Conservation (phyloP, 2,797 vertebrate species). For the Danio aesculapii region DNA sequence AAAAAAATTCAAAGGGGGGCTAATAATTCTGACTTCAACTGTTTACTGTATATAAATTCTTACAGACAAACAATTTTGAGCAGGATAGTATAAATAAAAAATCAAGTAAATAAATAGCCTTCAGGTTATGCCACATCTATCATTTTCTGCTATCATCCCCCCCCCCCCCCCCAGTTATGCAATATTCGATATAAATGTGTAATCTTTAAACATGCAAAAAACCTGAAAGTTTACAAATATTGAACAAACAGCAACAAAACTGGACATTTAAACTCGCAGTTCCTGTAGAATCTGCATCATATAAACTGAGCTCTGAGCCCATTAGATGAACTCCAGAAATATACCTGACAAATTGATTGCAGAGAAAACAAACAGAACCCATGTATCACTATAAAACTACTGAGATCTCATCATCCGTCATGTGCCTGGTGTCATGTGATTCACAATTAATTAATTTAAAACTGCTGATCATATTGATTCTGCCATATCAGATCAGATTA, state of each 20-base stretch:
- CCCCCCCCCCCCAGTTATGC: background rate
- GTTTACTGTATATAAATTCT: no score
- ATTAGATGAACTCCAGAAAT: background rate
- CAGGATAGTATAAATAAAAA: no score
- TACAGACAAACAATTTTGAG: no score
- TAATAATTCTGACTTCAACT: no score
- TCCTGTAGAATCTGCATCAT: background rate
- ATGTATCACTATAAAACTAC: background rate
- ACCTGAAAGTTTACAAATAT: background rate
- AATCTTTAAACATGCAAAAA: background rate
- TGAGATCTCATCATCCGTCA: background rate
- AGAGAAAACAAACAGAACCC: background rate
- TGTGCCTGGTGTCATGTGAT: conserved; percentile 3
- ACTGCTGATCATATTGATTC: conserved; percentile 6
- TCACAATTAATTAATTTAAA: background rate
- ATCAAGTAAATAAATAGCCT: no score
- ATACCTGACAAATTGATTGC: background rate
- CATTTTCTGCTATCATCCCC: no score
- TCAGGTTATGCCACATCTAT: no score
- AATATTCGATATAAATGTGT: background rate
- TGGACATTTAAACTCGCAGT: background rate
- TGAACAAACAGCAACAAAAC: background rate
- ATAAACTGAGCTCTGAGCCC: background rate
- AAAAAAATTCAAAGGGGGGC: no score
- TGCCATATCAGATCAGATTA: conserved; percentile 10